Evolutionary conservation across 2,113 vertebrate species (phyloP).

Genomic region (Phoenicopterus ruber): DNA sequence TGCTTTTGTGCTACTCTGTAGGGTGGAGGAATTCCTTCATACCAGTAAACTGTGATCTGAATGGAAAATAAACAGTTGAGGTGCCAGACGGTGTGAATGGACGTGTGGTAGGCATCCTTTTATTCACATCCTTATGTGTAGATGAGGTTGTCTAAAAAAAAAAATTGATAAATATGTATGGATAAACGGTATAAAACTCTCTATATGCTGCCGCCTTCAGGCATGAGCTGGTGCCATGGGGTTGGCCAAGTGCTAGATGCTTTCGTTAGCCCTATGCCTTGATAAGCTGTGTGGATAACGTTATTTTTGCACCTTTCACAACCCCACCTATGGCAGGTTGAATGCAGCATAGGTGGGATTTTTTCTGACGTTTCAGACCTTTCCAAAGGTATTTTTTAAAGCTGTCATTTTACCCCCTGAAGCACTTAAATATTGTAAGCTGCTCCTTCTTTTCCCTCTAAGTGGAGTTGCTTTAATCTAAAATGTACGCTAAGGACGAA

Average conservation of each 20-base stretch:
- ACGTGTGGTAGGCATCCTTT: not conserved
- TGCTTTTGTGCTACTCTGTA: not conserved
- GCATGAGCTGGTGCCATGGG: not conserved
- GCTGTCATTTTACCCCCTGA: not conserved
- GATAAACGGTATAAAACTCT: not conserved
- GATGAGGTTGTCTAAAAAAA: not conserved
- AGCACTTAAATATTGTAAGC: not conserved
- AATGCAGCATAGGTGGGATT: not conserved
- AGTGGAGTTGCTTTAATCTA: not conserved
- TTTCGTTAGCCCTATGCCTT: accelerated
- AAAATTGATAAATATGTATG: not conserved
- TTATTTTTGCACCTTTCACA: not conserved
- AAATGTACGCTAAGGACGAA: not conserved
- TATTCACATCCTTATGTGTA: not conserved
- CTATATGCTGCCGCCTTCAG: accelerated
- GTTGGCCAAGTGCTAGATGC: not conserved
- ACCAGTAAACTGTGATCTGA: not conserved
- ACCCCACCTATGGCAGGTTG: not conserved
- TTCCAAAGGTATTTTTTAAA: not conserved
- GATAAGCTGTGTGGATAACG: not conserved
- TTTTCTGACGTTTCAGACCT: not conserved
- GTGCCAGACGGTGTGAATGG: not conserved
- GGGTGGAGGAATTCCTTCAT: not conserved
- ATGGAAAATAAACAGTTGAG: not conserved
- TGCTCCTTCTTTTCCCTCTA: not conserved